Base-by-base conservation (phyloP, 1,140 invertebrate species). In the Drosophila melanogaster region DNA sequence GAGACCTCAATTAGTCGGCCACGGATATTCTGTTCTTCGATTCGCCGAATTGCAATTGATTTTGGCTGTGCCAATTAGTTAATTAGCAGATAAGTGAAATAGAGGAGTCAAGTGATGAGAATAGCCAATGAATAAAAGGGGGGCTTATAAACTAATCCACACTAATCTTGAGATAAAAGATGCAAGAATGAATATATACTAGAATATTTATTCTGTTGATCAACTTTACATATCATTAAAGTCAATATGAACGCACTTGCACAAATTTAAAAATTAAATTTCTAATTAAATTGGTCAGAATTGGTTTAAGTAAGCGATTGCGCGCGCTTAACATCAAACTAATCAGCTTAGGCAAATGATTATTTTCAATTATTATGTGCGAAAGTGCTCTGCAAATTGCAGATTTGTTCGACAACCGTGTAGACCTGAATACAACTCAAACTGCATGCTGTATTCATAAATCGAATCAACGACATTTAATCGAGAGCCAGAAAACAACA, bases 61-160 rank as follows among this genome's bases (percentile, higher is more conserved):
- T 65, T 66, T 43, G 61, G 49, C 50, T 35, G 22, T 41, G 56
- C 61, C 83, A 87, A 86, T 86, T 86, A 87, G 83, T 87, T 87
- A 86, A 86, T 86, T 87, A 87, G 37, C 47, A 33, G 47, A 30
- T 58, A 76, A 65, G 41, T 59, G 66, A 77, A 84, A 74, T 55
- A 26, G 26, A 11, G 30, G 19, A 22, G 51, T 1, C 10, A 11
- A 53, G 37, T 58, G 43, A 35, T 6, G 19, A 6, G 51, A 71
- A 66, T 41, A 4, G 11, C 14, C 17, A 50, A 62, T 62, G 22
- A 33, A 50, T 51, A 51, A 66, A 26, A 19, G 8, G 22, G 14
- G 12, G 22, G 37, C 17, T 35, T 35, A 60, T 59, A 60, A 40
- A 30, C 1, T 37, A 38, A 14, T 5, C n/a, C 7, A 26, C 15